Percentiles rank a stretch among this genome's conserved stretches.
Evolutionary conservation across 1,140 invertebrate genomes (phyloP).

Genomic region (Listronotus bonariensis): DNA sequence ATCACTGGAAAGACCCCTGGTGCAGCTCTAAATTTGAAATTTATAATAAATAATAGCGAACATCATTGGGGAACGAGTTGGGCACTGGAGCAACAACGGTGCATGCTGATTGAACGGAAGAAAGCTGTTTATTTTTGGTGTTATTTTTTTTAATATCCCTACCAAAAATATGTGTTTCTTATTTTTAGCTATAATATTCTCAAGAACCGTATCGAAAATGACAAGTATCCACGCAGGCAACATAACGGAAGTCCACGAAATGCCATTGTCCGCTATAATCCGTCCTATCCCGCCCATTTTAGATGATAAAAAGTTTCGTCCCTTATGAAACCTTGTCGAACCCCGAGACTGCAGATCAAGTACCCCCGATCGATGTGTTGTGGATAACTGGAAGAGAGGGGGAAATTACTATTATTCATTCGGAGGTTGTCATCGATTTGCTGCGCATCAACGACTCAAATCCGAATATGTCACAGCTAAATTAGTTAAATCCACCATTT

Average conservation of each 20-base stretch:
- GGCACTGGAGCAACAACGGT: too few relatives aligned
- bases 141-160: too few relatives aligned
- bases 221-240: slow-evolving; percentile 76
- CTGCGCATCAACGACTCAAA: slow-evolving; percentile 73
- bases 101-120: too few relatives aligned
- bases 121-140: too few relatives aligned
- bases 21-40: too few relatives aligned
- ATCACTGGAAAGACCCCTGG: too few relatives aligned
- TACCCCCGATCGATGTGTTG: slow-evolving; percentile 84
- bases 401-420: slow-evolving; percentile 90
- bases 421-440: slow-evolving; percentile 85
- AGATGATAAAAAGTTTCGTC: slow-evolving; percentile 80
- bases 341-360: slow-evolving; percentile 61
- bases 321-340: slow-evolving; percentile 75
- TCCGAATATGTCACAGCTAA: slow-evolving; percentile 76
- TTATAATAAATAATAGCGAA: too few relatives aligned
- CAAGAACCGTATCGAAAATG: slow-evolving; percentile 36
- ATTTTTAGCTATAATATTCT: neutral
- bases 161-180: too few relatives aligned
- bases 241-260: slow-evolving; percentile 74
- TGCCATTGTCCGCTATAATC: slow-evolving; percentile 77
- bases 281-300: slow-evolving; percentile 76
- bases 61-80: too few relatives aligned
- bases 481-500: slow-evolving; percentile 75
- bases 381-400: slow-evolving; percentile 81